phyloP scores from a whole-genome alignment of 2,113 vertebrate genomes.

The Ageneiosus marmoratus region DNA sequence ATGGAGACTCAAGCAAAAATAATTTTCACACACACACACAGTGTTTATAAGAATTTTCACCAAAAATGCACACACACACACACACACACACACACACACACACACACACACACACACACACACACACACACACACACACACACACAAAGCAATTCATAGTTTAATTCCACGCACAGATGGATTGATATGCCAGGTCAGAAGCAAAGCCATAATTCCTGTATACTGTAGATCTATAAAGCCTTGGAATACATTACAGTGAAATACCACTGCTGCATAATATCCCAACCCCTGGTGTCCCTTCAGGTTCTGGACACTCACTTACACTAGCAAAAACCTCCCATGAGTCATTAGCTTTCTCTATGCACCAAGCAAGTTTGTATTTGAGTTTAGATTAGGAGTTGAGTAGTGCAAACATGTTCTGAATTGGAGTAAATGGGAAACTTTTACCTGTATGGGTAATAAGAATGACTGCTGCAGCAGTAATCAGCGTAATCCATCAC shows the following conservation, averaged over 20 bases:
- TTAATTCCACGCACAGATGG: conserved; percentile 27
- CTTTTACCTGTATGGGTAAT: not conserved
- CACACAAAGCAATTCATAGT: not conserved
- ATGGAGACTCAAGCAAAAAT: not conserved
- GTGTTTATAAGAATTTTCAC: not conserved
- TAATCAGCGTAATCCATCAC: conserved; percentile 32
- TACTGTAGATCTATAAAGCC: conserved; percentile 43
- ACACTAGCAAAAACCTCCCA: conserved; percentile 1
- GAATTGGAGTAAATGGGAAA: not conserved
- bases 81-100: not conserved
- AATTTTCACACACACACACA: not conserved
- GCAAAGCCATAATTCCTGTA: conserved; percentile 39
- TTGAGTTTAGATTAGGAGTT: not conserved
- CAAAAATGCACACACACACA: not conserved
- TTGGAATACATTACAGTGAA: conserved; percentile 34
- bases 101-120: not conserved
- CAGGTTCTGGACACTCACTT: conserved; percentile 25
- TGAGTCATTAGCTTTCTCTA: conserved; percentile 17
- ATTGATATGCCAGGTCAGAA: conserved; percentile 33
- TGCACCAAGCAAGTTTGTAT: conserved; percentile 13
- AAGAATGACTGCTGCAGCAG: not conserved
- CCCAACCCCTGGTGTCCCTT: conserved; percentile 15
- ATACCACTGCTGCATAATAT: conserved; percentile 33
- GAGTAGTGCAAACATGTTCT: not conserved
- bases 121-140: not conserved